phyloP scores from a whole-genome alignment of 2,113 vertebrate genomes.

The Athene cunicularia region DNA sequence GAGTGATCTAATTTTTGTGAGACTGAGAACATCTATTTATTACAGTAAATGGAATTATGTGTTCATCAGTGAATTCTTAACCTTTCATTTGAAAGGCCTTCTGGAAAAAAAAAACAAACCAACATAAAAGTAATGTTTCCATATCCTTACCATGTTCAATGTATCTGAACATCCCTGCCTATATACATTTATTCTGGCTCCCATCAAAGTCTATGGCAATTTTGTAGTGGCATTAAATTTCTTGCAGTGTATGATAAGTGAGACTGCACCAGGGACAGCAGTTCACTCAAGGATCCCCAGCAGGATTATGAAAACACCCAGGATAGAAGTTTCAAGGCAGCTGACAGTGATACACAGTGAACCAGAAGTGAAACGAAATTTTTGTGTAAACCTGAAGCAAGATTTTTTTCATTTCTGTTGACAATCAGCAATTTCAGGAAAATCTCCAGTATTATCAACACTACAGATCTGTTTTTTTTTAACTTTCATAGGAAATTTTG shows the following conservation, averaged over 20 bases:
- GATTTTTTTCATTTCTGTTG: background rate
- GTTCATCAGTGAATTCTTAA: background rate
- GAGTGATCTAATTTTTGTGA: background rate
- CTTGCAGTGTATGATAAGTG: background rate
- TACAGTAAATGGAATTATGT: background rate
- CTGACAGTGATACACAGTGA: background rate
- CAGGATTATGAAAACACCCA: background rate
- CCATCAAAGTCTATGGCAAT: background rate
- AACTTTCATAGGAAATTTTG: background rate
- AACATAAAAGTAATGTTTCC: background rate
- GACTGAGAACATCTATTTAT: background rate
- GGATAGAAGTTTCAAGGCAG: background rate
- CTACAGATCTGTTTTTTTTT: background rate
- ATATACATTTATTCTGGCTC: background rate
- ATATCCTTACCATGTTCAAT: background rate
- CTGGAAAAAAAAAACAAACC: background rate
- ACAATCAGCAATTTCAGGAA: background rate
- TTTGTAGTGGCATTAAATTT: background rate
- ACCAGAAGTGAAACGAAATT: background rate
- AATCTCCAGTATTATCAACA: background rate
- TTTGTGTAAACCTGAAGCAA: background rate
- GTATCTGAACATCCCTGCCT: background rate
- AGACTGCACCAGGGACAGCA: no score
- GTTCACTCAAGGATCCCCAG: background rate
- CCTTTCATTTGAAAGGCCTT: background rate